Conservation (phyloP, 2,888 invertebrate species). For the Caenorhabditis panamensis region DNA sequence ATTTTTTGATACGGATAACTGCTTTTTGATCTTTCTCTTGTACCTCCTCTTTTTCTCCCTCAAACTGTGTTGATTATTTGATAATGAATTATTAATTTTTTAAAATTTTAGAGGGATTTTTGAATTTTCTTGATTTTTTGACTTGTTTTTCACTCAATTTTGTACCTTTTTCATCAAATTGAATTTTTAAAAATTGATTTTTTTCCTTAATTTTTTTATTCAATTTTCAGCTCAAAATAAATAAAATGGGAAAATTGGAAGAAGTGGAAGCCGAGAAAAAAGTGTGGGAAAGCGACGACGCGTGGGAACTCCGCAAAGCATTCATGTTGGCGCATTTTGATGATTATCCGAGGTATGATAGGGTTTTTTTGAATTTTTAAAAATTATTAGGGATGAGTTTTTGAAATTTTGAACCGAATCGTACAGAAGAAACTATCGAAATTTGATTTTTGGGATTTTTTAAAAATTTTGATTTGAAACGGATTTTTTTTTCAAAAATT, state of each 20-base stretch:
- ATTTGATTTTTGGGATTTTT: too few relatives aligned
- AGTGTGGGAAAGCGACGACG: constrained; percentile 64
- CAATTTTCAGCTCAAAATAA: constrained; percentile 4
- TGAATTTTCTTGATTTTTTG: background rate
- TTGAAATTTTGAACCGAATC: too few relatives aligned
- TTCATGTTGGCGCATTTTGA: constrained; percentile 68
- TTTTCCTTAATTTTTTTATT: too few relatives aligned
- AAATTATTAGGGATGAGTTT: background rate
- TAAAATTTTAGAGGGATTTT: background rate
- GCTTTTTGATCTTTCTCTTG: background rate
- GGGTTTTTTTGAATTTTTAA: background rate
- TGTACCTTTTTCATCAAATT: too few relatives aligned
- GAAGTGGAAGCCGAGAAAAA: constrained; percentile 65
- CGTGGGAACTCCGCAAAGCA: constrained; percentile 64
- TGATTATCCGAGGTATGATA: constrained; percentile 59
- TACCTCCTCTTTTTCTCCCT: background rate
- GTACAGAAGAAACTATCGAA: background rate
- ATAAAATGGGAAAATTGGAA: constrained; percentile 53
- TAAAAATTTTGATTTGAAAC: background rate
- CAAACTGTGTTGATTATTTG: too few relatives aligned
- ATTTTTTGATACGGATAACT: too few relatives aligned
- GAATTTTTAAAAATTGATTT: background rate
- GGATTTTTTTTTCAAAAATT: too few relatives aligned
- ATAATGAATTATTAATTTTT: background rate
- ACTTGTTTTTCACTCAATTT: too few relatives aligned